Base-by-base conservation (phyloP, 2,113 vertebrate genomes). In the Limanda limanda region DNA sequence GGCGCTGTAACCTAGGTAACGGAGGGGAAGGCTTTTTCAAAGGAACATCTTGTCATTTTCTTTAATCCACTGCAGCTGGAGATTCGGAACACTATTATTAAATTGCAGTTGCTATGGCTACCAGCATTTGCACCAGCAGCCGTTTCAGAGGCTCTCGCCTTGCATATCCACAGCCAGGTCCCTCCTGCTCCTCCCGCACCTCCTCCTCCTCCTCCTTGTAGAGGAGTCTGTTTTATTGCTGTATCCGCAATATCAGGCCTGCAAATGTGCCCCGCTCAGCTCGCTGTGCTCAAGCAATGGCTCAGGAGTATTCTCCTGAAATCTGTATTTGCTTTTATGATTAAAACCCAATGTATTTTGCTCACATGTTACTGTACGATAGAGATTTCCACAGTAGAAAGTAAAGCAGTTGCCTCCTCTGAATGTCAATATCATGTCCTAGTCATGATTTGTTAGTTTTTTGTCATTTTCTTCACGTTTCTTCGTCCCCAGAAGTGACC, bases 11-110 rank as follows among this genome's bases (percentile, higher is more conserved):
- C 95, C 96, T 93, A 96, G 95, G 96, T 94, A 97, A 96, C 97
- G 80, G 93, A 93, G 94, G 95, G 91, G 95, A 95, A 95, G 96
- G 95, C 96, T 97, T 97, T 97, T 97, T 94, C 96, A 96, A 97
- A 95, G 94, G 96, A 97, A 97, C 96, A 96, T 98, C 97, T 99
- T 98, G 97, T 99, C 98, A 97, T 98, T 98, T 98, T 97, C 97
- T 98, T 97, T 99, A 98, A 99, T 98, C 97, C 97, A 91, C 94
- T 97, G 97, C 97, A 97, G 97, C 96, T 98, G 97, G 96, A 97
- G 96, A 96, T 95, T 93, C 94, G 91, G 96, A 97, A 97, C 92
- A 93, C 93, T 95, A 92, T 97, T 98, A 99, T 97, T 97, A 98
- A 97, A 96, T 96, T 97, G 96, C 95, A 94, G 98, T 99, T 97